Conservation (phyloP, 2,113 vertebrate genomes). For the Microcebus tavaratra region DNA sequence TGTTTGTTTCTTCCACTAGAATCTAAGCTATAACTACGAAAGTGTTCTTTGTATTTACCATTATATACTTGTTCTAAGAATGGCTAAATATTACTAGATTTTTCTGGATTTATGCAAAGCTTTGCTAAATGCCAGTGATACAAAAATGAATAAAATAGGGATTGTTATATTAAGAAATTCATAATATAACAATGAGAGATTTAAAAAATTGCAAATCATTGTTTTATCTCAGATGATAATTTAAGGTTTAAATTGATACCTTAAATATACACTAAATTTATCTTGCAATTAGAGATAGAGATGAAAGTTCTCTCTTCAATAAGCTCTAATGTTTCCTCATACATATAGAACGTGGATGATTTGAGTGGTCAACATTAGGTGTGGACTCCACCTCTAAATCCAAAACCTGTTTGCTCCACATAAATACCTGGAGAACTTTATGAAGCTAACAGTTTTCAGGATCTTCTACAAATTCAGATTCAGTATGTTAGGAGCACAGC, state of each 20-base stretch:
- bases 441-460: neutral
- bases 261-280: neutral
- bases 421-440: conserved; percentile 1
- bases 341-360: neutral
- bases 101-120: neutral
- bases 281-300: neutral
- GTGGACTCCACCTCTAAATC: neutral
- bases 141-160: neutral
- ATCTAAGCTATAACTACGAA: neutral
- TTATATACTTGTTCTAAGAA: neutral
- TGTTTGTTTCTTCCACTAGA: neutral
- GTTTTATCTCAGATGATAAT: neutral
- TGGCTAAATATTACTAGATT: neutral
- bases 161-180: neutral
- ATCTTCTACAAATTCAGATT: neutral
- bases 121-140: neutral
- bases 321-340: neutral
- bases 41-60: neutral
- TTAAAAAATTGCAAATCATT: neutral
- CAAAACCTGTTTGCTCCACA: neutral
- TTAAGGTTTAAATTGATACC: neutral
- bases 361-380: neutral
- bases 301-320: neutral
- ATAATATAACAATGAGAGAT: neutral
- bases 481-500: neutral